phyloP scores from a whole-genome alignment of 2,888 invertebrate species.

The Melinopterus prodromus region DNA sequence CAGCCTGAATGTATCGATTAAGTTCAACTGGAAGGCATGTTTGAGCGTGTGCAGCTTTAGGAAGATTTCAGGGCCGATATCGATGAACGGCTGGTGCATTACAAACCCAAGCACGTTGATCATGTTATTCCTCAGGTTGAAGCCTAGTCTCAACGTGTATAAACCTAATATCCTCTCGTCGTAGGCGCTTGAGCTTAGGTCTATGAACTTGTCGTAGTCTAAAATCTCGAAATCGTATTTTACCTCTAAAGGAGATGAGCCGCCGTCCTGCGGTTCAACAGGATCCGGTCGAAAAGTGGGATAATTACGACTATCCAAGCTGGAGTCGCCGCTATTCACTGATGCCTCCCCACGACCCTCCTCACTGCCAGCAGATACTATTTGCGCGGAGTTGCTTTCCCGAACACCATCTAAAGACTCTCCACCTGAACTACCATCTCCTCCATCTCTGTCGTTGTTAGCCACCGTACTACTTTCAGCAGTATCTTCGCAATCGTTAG shows the following conservation, averaged over 20 bases:
- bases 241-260: neutral
- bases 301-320: too few species aligned
- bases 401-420: too few species aligned
- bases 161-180: conserved; percentile 10
- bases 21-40: neutral
- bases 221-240: neutral
- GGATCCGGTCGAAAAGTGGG: too few species aligned
- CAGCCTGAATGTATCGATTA: conserved; percentile 14
- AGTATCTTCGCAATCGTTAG: too few species aligned
- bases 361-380: too few species aligned
- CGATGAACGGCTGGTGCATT: conserved; percentile 13
- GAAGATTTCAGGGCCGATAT: conserved; percentile 14
- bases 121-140: conserved; percentile 14
- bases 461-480: too few species aligned
- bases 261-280: neutral
- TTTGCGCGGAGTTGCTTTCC: too few species aligned
- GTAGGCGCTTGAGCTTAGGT: neutral
- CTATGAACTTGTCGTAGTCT: neutral
- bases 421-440: too few species aligned
- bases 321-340: too few species aligned
- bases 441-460: too few species aligned
- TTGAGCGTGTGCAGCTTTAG: conserved; percentile 1
- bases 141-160: conserved; percentile 7
- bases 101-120: conserved; percentile 18
- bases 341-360: too few species aligned